Percentiles rank a stretch among this genome's conserved stretches.
These are phyloP conservation scores for Acanthoscelides obtectus DNA, from an alignment of 2,888 invertebrate genomes.

Conservation along the genomic window DNA sequence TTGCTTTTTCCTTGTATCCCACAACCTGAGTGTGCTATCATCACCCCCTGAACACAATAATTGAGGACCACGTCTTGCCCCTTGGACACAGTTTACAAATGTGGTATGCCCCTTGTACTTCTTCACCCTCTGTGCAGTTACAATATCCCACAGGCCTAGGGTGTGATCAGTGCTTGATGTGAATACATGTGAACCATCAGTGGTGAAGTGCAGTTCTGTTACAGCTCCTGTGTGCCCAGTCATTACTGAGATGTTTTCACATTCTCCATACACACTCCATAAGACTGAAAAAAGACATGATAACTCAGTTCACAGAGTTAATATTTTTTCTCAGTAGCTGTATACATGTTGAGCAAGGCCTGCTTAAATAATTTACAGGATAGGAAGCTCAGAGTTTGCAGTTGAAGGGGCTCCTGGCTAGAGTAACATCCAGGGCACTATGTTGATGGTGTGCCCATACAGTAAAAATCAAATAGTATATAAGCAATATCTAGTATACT, in stretches of 20 bases:
- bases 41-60: constrained; percentile 91
- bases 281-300: constrained; percentile 64
- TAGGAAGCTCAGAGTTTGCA: too few species aligned
- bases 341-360: too few species aligned
- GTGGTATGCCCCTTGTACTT: constrained; percentile 80
- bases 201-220: constrained; percentile 86
- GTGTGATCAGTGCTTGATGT: constrained; percentile 94
- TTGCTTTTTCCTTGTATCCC: constrained; percentile 89
- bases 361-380: too few species aligned
- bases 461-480: constrained; percentile 10
- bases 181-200: constrained; percentile 79
- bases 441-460: too few species aligned
- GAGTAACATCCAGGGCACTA: too few species aligned
- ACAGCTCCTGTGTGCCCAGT: constrained; percentile 93
- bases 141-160: constrained; percentile 92
- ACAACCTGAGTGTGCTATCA: constrained; percentile 86
- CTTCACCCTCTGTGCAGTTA: constrained; percentile 81
- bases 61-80: constrained; percentile 84
- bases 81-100: constrained; percentile 71
- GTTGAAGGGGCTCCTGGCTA: too few species aligned
- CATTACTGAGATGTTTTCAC: constrained; percentile 93
- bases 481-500: constrained; percentile 41
- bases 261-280: constrained; percentile 97
- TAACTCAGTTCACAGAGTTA: too few species aligned
- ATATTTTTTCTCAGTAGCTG: too few species aligned